Base-by-base conservation (phyloP, 1,140 invertebrate species). In the Diorhabda elongata region DNA sequence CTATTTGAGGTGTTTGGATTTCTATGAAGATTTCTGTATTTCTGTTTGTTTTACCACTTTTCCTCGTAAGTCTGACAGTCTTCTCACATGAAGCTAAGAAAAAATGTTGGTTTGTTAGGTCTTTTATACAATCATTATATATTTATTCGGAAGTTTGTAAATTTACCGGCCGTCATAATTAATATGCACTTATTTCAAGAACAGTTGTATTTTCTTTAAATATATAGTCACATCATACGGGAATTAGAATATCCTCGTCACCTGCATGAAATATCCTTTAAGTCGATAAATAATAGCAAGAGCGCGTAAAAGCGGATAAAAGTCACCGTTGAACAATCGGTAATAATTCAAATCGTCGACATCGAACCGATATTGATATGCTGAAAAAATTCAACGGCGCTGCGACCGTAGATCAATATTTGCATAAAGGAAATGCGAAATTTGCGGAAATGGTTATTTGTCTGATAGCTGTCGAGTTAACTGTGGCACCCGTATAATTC, bases 221-320 rank as follows among this genome's bases (percentile, higher is more conserved):
- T 52, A n/a, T 52, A 4, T 52, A 52, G 6, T 6, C 47, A 8
- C 47, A 52, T 52, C 47, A 52, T 52, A 52, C 47, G 47, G 47
- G 47, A 52, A 52, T n/a, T 52, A 52, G n/a, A 52, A 52, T 52
- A 52, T 52, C 47, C 47, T 52, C 47, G n/a, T 52, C 47, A 52
- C 47, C 47, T 52, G 47, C 47, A 52, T 52, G 6, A 8, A 52
- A 52, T 52, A 52, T 52, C 47, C 47, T n/a, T 52, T 52, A 26
- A 8, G 47, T 52, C 47, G 47, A 52, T 52, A 52, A 52, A 52
- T 52, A 52, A 52, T n/a, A 52, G 47, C 47, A n/a, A 52, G 47
- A 52, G 47, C 47, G 47, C 6, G 47, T 6, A 52, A 52, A 52
- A 52, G n/a, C 47, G 47, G 47, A 52, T 52, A 52, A 52, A n/a